Conservation (phyloP, 1,140 invertebrate species). For the Drosophila albomicans region DNA sequence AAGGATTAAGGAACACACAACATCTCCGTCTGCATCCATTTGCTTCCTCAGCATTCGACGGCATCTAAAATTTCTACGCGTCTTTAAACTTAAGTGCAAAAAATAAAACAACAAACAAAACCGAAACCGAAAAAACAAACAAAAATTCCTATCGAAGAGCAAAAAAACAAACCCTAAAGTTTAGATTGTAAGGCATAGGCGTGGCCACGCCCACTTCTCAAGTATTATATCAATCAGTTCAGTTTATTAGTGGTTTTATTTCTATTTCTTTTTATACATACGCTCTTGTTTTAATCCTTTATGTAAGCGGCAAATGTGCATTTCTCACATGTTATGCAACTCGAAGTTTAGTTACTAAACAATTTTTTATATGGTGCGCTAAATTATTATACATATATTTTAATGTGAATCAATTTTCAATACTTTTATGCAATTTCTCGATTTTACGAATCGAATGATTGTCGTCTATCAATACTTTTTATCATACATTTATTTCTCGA, state of each 20-base stretch:
- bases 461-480: no score
- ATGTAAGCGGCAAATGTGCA: conserved; percentile 21
- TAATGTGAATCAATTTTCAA: no score
- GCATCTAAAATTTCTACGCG: conserved; percentile 11
- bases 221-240: conserved; percentile 65
- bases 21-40: no score
- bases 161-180: conserved; percentile 26
- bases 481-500: no score
- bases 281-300: background rate
- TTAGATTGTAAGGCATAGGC: conserved; percentile 44
- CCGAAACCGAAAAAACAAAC: background rate
- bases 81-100: conserved; percentile 42
- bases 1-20: no score
- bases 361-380: no score
- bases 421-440: no score
- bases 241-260: conserved; percentile 23
- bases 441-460: no score
- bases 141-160: conserved; percentile 69
- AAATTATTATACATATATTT: no score
- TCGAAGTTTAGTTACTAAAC: background rate
- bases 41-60: no score
- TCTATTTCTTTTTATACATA: no score
- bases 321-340: background rate
- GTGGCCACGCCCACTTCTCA: conserved; percentile 65
- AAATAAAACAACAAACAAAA: background rate